A percentile compares a stretch with the other conserved stretches of the same genome.
Evolutionary conservation across 2,797 vertebrate genomes (phyloP).

Genomic region (Tapirus indicus): DNA sequence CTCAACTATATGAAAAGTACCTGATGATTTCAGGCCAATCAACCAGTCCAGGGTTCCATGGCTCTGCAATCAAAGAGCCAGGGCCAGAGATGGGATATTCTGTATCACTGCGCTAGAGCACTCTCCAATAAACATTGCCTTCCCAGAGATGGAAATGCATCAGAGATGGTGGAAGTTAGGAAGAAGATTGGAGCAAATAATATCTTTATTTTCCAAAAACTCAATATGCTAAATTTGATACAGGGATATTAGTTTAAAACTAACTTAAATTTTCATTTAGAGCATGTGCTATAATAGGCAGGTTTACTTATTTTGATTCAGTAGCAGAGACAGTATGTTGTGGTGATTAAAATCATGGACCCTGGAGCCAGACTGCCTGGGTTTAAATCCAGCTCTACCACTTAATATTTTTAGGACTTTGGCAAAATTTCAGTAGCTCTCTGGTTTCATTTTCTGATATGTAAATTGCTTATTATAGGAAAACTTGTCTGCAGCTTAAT

Average conservation of each 20-base stretch:
- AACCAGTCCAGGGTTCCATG: not conserved
- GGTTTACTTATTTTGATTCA: no score
- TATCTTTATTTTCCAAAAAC: not conserved
- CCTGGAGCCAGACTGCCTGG: no score
- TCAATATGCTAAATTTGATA: not conserved
- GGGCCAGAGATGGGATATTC: not conserved
- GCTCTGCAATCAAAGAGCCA: not conserved
- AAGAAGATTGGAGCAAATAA: not conserved
- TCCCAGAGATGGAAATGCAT: not conserved
- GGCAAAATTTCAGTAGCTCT: no score
- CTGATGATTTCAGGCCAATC: not conserved
- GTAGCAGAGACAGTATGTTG: no score
- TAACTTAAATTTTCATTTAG: not conserved
- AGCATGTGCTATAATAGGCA: no score
- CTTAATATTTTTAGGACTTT: no score
- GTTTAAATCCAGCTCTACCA: no score
- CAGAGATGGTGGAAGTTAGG: not conserved
- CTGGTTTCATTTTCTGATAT: no score
- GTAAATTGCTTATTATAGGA: no score
- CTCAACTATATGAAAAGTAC: not conserved
- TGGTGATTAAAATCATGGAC: no score
- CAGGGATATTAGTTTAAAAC: not conserved
- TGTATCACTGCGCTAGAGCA: not conserved
- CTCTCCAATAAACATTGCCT: not conserved
- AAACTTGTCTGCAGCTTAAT: no score